Percentiles rank a stretch among this genome's conserved stretches.
These are phyloP conservation scores for Myotis vivesi DNA, from an alignment of 2,797 vertebrate species.

Conservation along the genomic window DNA sequence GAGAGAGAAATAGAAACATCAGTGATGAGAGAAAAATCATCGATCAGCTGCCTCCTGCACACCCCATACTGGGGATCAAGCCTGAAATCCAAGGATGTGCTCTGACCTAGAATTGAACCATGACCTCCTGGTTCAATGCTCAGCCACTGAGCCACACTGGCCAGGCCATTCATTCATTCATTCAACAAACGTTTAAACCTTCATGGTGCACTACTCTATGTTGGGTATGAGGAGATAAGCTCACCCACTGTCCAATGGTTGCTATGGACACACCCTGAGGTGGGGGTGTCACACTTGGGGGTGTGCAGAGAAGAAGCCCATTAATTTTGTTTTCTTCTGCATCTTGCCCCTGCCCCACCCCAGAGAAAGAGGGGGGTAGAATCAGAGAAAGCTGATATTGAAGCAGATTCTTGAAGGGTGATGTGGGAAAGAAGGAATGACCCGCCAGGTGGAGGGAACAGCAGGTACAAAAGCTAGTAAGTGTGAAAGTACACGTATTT, in stretches of 20 bases:
- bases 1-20: too few species aligned
- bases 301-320: neutral
- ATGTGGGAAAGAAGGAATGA: neutral
- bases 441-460: neutral
- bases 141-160: too few species aligned
- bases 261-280: neutral
- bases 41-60: too few species aligned
- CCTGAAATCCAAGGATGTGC: too few species aligned
- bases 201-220: neutral
- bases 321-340: neutral
- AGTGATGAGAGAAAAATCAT: too few species aligned
- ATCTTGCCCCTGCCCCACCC: neutral
- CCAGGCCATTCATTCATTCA: neutral
- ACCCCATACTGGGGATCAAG: too few species aligned
- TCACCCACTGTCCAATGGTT: rapidly evolving
- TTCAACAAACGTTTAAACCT: neutral
- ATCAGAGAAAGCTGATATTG: neutral
- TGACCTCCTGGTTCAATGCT: too few species aligned
- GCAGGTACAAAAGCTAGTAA: neutral
- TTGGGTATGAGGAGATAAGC: neutral
- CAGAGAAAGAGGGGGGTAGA: neutral
- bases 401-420: neutral
- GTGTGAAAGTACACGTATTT: rapidly evolving
- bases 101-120: too few species aligned
- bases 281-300: neutral